A percentile compares a stretch with the other conserved stretches of the same genome.
These are phyloP conservation scores for Prionace glauca DNA, from an alignment of 2,797 vertebrate genomes.

Conservation along the genomic window DNA sequence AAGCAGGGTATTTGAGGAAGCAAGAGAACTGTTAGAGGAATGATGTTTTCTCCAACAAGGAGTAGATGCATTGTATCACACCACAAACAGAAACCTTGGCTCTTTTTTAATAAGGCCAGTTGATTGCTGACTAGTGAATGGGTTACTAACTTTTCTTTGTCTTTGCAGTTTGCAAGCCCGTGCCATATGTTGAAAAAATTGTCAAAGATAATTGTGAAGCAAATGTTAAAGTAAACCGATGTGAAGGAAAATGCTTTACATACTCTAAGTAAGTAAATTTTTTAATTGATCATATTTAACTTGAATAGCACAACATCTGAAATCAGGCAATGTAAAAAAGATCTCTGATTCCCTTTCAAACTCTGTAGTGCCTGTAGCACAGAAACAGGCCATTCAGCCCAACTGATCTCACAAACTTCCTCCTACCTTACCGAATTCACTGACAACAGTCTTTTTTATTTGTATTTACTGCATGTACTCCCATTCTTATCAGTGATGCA, in stretches of 20 bases:
- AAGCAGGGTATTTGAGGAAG: neutral
- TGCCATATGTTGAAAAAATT: neutral
- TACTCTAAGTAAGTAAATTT: neutral
- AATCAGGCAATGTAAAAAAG: neutral
- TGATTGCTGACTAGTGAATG: neutral
- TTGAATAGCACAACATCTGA: neutral
- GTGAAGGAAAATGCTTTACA: neutral
- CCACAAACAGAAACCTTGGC: neutral
- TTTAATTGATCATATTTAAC: neutral
- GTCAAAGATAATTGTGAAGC: neutral
- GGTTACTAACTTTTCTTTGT: neutral
- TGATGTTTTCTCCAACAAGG: neutral
- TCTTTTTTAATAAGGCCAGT: neutral
- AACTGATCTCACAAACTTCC: neutral
- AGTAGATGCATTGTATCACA: neutral
- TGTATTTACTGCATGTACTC: neutral
- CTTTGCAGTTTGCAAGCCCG: neutral
- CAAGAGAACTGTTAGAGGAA: neutral
- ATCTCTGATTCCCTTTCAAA: neutral
- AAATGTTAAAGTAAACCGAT: neutral
- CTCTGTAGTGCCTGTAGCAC: neutral
- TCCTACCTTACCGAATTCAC: neutral
- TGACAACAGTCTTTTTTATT: neutral
- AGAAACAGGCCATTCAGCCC: neutral
- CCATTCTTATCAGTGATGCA: too few relatives aligned